Conservation (phyloP, 2,888 invertebrate genomes). For the Eupithecia inturbata region DNA sequence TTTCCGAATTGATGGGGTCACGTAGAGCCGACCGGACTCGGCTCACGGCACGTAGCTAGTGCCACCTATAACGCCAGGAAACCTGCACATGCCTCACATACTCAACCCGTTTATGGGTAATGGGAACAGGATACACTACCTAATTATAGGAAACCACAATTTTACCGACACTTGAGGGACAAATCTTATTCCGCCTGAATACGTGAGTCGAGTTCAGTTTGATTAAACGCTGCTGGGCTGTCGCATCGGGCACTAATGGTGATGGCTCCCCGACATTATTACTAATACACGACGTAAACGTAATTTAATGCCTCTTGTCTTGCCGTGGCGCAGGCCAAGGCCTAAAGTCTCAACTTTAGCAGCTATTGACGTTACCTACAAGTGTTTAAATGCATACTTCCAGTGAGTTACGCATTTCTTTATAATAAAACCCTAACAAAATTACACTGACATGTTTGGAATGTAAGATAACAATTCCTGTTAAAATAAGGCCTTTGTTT, state of each 20-base stretch:
- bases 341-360: slow-evolving; percentile 4
- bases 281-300: slow-evolving; percentile 26
- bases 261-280: slow-evolving; percentile 30
- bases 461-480: background rate
- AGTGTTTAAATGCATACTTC: background rate
- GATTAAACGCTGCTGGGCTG: slow-evolving; percentile 24
- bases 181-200: slow-evolving; percentile 48
- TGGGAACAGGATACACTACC: slow-evolving; percentile 54
- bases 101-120: slow-evolving; percentile 59
- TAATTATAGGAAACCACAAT: slow-evolving; percentile 56
- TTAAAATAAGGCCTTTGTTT: background rate
- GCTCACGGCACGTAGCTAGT: slow-evolving; percentile 53
- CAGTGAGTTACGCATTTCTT: background rate
- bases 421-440: background rate
- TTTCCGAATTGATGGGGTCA: slow-evolving; percentile 46
- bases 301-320: slow-evolving; percentile 28
- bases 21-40: slow-evolving; percentile 45
- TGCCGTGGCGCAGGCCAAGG: background rate
- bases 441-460: slow-evolving; percentile 1
- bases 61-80: slow-evolving; percentile 57
- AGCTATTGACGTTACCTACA: background rate
- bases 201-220: slow-evolving; percentile 39
- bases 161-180: slow-evolving; percentile 51
- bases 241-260: slow-evolving; percentile 28
- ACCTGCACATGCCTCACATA: slow-evolving; percentile 53